Base-by-base conservation (phyloP, 2,113 vertebrate genomes). In the Mastomys coucha region DNA sequence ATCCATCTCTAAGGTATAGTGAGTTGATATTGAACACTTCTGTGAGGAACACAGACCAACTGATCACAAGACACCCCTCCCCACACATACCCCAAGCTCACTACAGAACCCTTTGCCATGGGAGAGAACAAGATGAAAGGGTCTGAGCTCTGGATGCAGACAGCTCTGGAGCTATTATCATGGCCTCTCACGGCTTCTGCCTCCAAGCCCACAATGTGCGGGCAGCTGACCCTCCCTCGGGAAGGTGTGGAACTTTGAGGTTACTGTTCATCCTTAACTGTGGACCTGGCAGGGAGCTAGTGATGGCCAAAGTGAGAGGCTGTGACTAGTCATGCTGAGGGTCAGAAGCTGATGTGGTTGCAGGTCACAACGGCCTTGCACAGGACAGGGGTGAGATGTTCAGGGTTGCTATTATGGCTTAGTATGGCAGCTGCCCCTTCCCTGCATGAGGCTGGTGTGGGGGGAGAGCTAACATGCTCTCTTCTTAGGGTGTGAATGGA, bases 61-160 rank as follows among this genome's bases (percentile, higher is more conserved):
- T 42, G 26, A 4, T 33, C 13, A 51, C 51, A 51, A 51, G 51
- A 51, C 51, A 5, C 51, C 51, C 7, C 7, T 8, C 11, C 51
- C 51, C 51, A 5, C 16, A 17, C 60, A 22, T 2, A 33, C 36
- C 12, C 16, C 5, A 0, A 10, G 51, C 70, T 19, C 16, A 10
- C 53, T 19, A 7, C 36, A 56, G 49, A 73, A 26, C 39, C 80
- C 4, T 49, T 33, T 42, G 49, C 28, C n/a, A 4, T 0, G 4
- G 17, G 2, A 42, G 70, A 45, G 31, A 42, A 17, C 33, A 7
- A 6, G 0, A 5, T 1, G 28, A 1, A 1, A 19, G 51, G n/a
- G 45, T 42, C 58, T 31, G 1, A 22, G 51, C 1, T 4, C 0
- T 14, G 84, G 11, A 22, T 0, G 0, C 7, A 53, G 51, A 76